These are phyloP conservation scores for Crotalus tigris DNA, from an alignment of 2,113 vertebrate genomes.

Conservation along the genomic window DNA sequence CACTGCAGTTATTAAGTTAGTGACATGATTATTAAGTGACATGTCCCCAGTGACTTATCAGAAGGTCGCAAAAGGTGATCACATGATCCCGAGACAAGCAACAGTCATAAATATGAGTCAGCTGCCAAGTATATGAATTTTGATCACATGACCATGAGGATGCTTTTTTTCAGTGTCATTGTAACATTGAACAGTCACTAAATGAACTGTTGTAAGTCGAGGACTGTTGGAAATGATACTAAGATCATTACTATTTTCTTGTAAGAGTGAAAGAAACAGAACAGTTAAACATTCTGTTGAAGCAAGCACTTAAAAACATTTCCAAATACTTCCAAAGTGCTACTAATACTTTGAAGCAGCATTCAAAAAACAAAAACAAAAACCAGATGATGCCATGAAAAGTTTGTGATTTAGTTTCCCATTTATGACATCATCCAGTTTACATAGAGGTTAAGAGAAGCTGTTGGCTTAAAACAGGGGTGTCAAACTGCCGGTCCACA, in stretches of 20 bases:
- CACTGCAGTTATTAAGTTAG: neutral
- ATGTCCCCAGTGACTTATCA: neutral
- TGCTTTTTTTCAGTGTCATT: neutral
- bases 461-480: neutral
- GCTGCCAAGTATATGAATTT: neutral
- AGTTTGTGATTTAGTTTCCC: neutral
- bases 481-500: too few species aligned
- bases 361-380: neutral
- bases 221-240: neutral
- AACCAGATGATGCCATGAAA: neutral
- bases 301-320: neutral
- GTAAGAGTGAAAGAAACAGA: neutral
- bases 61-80: neutral
- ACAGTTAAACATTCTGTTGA: neutral
- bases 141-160: neutral
- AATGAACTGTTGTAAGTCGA: neutral
- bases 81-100: neutral
- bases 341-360: neutral
- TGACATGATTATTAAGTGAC: neutral
- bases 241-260: neutral
- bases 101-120: neutral
- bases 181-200: neutral
- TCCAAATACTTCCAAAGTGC: neutral
- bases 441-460: neutral
- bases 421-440: neutral